A percentile compares a stretch with the other conserved stretches of the same genome.
These are phyloP conservation scores for Ochropleura leucogaster DNA, from an alignment of 2,888 invertebrate genomes.

Conservation along the genomic window DNA sequence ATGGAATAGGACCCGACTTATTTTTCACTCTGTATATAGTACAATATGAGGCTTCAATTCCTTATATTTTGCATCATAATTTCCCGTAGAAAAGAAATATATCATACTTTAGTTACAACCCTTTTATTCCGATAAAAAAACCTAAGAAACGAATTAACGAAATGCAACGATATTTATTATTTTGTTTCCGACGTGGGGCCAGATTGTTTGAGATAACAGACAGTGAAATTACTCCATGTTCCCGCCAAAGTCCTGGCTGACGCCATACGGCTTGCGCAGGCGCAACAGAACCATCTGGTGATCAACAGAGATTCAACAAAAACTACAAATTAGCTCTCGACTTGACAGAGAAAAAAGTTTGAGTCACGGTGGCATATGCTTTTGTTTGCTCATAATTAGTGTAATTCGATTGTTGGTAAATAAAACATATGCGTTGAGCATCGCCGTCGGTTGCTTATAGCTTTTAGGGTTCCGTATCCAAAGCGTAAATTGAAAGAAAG, in stretches of 20 bases:
- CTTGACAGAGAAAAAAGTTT: conserved; percentile 54
- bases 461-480: neutral
- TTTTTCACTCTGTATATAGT: no score
- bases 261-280: conserved; percentile 82
- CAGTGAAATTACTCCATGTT: conserved; percentile 80
- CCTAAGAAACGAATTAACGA: conserved; percentile 39
- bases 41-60: neutral
- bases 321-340: conserved; percentile 76
- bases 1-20: no score
- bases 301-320: conserved; percentile 75
- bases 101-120: conserved; percentile 6
- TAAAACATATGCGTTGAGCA: conserved; percentile 37
- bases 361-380: conserved; percentile 87
- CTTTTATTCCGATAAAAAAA: conserved; percentile 16
- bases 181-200: conserved; percentile 65
- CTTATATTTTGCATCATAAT: conserved; percentile 11
- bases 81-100: conserved; percentile 10
- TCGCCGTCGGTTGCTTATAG: neutral
- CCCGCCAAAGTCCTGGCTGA: conserved; percentile 48
- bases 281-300: conserved; percentile 78
- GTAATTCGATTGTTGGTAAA: conserved; percentile 72
- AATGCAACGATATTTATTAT: conserved; percentile 57
- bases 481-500: no score
- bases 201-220: conserved; percentile 81
- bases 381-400: conserved; percentile 80